Evolutionary conservation across 2,888 invertebrate genomes (phyloP).

Genomic region (Phania funesta): DNA sequence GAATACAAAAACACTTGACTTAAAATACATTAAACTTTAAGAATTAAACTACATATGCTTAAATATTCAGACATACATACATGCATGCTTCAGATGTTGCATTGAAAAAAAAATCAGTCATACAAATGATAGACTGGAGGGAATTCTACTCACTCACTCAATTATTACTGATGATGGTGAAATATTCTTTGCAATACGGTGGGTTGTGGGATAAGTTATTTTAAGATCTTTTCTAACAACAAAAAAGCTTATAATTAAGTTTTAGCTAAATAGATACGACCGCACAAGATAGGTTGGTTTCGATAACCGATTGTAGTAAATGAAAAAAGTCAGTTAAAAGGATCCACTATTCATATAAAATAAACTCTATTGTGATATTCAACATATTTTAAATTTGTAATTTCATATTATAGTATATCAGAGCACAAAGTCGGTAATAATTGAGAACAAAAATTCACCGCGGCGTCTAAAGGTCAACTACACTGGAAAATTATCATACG

Average conservation of each 20-base stretch:
- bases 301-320: too few relatives aligned
- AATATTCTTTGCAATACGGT: background rate
- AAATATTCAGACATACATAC: background rate
- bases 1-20: constrained; percentile 34
- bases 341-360: too few relatives aligned
- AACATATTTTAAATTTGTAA: too few relatives aligned
- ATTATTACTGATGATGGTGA: background rate
- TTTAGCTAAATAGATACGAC: background rate
- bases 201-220: constrained; percentile 7
- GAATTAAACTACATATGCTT: background rate
- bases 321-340: too few relatives aligned
- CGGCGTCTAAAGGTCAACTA: too few relatives aligned
- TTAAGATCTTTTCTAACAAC: background rate
- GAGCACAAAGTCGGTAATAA: too few relatives aligned
- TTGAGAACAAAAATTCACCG: too few relatives aligned
- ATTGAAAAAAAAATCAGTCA: constrained; percentile 16
- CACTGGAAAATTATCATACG: too few relatives aligned
- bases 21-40: constrained; percentile 48
- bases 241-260: background rate
- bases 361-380: too few relatives aligned
- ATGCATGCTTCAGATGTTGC: background rate
- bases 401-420: too few relatives aligned
- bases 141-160: constrained; percentile 25
- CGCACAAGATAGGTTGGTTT: too few relatives aligned
- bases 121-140: constrained; percentile 41